phyloP scores from a whole-genome alignment of 2,113 vertebrate genomes.

The Zapornia atra region DNA sequence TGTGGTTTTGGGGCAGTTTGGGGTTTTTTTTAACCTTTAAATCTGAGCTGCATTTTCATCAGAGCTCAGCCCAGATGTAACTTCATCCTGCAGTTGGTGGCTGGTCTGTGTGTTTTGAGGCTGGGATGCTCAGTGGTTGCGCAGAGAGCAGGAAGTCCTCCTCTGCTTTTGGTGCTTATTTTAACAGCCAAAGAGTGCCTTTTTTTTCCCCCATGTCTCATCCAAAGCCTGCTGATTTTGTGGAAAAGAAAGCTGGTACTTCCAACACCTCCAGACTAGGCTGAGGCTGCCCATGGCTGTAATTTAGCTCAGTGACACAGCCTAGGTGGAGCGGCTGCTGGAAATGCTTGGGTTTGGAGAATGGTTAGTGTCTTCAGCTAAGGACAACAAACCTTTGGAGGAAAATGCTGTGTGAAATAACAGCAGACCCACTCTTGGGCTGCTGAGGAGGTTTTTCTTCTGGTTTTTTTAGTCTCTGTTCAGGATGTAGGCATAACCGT shows the following conservation, averaged over 20 bases:
- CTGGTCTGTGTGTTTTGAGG: neutral
- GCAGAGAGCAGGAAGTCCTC: neutral
- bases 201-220: neutral
- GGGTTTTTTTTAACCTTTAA: neutral
- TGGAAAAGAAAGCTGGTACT: neutral
- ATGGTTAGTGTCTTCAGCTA: neutral
- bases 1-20: too few species aligned
- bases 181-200: neutral
- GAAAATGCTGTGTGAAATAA: neutral
- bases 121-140: neutral
- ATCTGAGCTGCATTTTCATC: neutral
- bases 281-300: neutral
- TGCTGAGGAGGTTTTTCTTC: rapidly evolving
- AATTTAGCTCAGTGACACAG: neutral
- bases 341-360: neutral
- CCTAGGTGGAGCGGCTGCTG: neutral
- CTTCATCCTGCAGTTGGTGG: neutral
- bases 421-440: neutral
- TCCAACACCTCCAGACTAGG: neutral
- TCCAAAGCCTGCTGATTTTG: neutral
- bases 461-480: neutral
- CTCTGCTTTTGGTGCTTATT: neutral
- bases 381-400: neutral
- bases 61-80: rapidly evolving
- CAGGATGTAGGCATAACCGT: neutral